A percentile compares a stretch with the other conserved stretches of the same genome.
Conservation (phyloP, 2,888 invertebrate species). For the Fabriciana adippe region DNA sequence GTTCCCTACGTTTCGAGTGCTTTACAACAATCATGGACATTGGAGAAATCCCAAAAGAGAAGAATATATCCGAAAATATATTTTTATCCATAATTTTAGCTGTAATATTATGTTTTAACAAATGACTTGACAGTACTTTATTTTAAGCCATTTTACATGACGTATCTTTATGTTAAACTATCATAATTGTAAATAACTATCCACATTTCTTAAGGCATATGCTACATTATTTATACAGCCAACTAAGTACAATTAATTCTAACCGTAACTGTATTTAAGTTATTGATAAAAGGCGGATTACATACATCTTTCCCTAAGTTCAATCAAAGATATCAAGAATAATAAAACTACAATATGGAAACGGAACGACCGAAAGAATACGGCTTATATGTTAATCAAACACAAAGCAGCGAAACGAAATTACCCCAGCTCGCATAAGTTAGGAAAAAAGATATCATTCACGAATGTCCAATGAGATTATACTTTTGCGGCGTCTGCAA, state of each 20-base stretch:
- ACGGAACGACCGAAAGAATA: slow-evolving; percentile 32
- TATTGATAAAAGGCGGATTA: background rate
- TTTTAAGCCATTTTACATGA: too few relatives aligned
- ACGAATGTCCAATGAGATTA: slow-evolving; percentile 61
- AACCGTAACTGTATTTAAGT: background rate
- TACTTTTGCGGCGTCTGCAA: slow-evolving; percentile 59
- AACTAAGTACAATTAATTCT: background rate
- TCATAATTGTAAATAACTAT: too few relatives aligned
- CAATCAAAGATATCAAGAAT: slow-evolving; percentile 17
- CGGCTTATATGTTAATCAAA: slow-evolving; percentile 46
- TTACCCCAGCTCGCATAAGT: slow-evolving; percentile 47
- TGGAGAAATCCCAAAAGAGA: too few relatives aligned
- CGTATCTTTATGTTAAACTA: too few relatives aligned
- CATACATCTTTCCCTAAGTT: background rate
- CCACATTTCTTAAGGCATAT: background rate
- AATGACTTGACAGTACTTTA: too few relatives aligned
- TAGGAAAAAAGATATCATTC: slow-evolving; percentile 60
- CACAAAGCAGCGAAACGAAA: slow-evolving; percentile 45
- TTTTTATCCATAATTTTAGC: too few relatives aligned
- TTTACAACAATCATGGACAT: too few relatives aligned
- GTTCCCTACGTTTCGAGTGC: too few relatives aligned
- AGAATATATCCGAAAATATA: too few relatives aligned
- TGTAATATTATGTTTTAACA: too few relatives aligned
- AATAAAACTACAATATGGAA: slow-evolving; percentile 37
- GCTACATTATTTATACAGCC: background rate